Evolutionary conservation across 1,140 invertebrate genomes (phyloP).

Genomic region (Anoplophora glabripennis): DNA sequence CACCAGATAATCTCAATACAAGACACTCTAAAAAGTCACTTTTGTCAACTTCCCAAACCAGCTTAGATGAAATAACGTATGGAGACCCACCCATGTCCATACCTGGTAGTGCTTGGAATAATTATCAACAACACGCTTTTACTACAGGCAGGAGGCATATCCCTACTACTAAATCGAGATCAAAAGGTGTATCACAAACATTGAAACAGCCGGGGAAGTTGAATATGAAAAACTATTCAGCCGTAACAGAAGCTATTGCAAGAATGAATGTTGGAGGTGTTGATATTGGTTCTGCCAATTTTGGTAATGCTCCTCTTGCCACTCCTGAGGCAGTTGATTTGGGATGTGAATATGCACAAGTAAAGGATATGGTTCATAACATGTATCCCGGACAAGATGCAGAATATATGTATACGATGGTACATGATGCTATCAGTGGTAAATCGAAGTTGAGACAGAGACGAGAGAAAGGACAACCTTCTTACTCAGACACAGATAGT

Average conservation of each 20-base stretch:
- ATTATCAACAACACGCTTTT: slow-evolving; percentile 74
- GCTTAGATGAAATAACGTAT: slow-evolving; percentile 62
- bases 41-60: slow-evolving; percentile 58
- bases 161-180: slow-evolving; percentile 62
- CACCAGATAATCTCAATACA: slow-evolving; percentile 62
- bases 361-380: slow-evolving; percentile 61
- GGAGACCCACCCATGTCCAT: slow-evolving; percentile 47
- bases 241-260: slow-evolving; percentile 82
- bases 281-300: slow-evolving; percentile 55
- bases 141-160: slow-evolving; percentile 74
- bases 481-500: slow-evolving; percentile 83
- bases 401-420: slow-evolving; percentile 59
- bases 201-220: slow-evolving; percentile 86
- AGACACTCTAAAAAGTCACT: slow-evolving; percentile 30
- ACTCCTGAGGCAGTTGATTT: slow-evolving; percentile 77
- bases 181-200: slow-evolving; percentile 75
- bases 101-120: slow-evolving; percentile 56
- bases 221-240: slow-evolving; percentile 84
- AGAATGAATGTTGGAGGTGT: slow-evolving; percentile 73
- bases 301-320: slow-evolving; percentile 74
- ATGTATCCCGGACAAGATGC: slow-evolving; percentile 57
- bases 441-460: slow-evolving; percentile 60
- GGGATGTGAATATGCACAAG: slow-evolving; percentile 64
- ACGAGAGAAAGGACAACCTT: slow-evolving; percentile 62
- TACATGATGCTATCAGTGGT: slow-evolving; percentile 65